phyloP scores from a whole-genome alignment of 2,797 vertebrate genomes.

The Tinamus major region DNA sequence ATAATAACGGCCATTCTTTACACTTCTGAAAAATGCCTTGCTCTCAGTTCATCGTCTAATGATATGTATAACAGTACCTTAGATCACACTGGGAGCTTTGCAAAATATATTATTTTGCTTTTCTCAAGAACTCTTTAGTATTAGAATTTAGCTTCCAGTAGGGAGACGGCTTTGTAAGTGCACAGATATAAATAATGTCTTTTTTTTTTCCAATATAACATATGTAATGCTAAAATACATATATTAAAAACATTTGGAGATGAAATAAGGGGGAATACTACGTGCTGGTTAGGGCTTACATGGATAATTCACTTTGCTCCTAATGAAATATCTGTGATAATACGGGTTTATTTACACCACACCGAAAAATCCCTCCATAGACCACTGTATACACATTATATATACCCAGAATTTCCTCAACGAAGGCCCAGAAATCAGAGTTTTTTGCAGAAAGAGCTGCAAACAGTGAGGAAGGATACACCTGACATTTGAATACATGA shows the following conservation, averaged over 20 bases:
- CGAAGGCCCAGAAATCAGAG: not conserved
- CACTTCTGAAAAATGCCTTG: not conserved
- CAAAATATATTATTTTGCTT: not conserved
- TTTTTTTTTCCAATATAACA: not conserved
- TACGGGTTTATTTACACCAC: not conserved
- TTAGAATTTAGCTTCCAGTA: not conserved
- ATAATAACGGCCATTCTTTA: not conserved
- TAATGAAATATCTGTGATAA: not conserved
- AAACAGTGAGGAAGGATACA: slow-evolving; percentile 21
- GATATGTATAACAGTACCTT: not conserved
- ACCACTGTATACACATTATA: not conserved
- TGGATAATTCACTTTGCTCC: not conserved
- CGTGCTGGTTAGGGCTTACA: not conserved
- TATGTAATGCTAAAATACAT: not conserved
- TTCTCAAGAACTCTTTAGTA: not conserved
- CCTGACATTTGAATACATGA: slow-evolving; percentile 65
- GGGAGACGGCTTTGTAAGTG: not conserved
- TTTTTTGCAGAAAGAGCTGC: slow-evolving; percentile 24
- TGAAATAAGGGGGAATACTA: not conserved
- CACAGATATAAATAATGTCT: not conserved
- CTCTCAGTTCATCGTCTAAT: not conserved
- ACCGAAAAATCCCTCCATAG: not conserved
- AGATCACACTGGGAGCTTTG: not conserved
- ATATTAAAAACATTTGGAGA: not conserved
- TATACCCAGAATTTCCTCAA: not conserved